Evolutionary conservation across 2,113 vertebrate species (phyloP).

Genomic region (Platysteira castanea): DNA sequence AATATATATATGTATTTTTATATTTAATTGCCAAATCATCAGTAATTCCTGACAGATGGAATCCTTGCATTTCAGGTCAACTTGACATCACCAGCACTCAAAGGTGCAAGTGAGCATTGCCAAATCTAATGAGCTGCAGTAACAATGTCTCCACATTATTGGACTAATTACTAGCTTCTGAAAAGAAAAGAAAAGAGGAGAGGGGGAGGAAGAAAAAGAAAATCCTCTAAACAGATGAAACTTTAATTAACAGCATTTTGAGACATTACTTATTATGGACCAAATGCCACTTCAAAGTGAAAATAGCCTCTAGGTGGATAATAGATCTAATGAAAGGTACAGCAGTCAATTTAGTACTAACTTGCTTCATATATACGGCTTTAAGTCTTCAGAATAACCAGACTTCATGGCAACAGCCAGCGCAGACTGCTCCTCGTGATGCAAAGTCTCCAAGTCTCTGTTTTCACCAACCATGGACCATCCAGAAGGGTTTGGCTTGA

Average conservation of each 20-base stretch:
- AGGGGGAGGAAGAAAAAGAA: background rate
- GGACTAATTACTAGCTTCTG: slow-evolving; percentile 59
- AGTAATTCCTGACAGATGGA: slow-evolving; percentile 59
- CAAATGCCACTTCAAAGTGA: slow-evolving; percentile 59
- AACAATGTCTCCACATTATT: slow-evolving; percentile 25
- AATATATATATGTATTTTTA: slow-evolving; percentile 9
- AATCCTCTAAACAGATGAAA: slow-evolving; percentile 62
- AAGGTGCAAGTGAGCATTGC: slow-evolving; percentile 53
- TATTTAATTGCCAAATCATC: slow-evolving; percentile 40
- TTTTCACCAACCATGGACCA: fast-evolving
- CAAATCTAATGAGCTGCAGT: slow-evolving; percentile 69
- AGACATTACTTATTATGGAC: slow-evolving; percentile 30
- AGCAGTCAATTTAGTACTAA: background rate
- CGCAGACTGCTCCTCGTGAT: fast-evolving
- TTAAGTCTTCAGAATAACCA: background rate
- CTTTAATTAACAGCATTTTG: slow-evolving; percentile 66
- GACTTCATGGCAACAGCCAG: background rate
- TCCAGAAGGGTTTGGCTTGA: background rate
- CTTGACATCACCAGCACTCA: slow-evolving; percentile 30
- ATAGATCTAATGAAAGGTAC: slow-evolving; percentile 13
- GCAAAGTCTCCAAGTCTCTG: background rate
- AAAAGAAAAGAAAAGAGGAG: slow-evolving; percentile 5
- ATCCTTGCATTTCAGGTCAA: slow-evolving; percentile 43
- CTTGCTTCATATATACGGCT: background rate
- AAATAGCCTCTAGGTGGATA: slow-evolving; percentile 55